Base-by-base conservation (phyloP, 2,113 vertebrate species). In the Carlito syrichta region DNA sequence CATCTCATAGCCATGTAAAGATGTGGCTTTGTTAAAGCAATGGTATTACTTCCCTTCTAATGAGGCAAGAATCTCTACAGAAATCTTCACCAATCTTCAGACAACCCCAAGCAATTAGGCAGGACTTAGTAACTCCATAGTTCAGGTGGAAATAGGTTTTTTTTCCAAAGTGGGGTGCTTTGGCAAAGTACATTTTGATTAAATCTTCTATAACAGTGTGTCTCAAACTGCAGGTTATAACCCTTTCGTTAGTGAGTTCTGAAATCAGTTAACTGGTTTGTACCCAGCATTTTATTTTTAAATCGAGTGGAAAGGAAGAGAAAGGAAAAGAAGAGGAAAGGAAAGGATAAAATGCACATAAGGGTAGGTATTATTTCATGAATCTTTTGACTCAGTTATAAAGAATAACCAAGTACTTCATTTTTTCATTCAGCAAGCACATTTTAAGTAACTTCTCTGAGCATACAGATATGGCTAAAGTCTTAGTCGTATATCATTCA, bases 211-310 rank as follows among this genome's bases (percentile, higher is more conserved):
- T 85, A 90, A 35, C 4, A 60, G 17, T 81, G 43, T 48, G 86
- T 89, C 63, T 81, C 50, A 88, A 93, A 84, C 8, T 56, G 16
- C 1, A 71, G 83, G 54, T 91, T 94, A 82, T 77, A 89, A 76
- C 6, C 22, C 56, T 91, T 52, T 89, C 60, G 74, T 89, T 86
- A 71, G 52, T 91, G 86, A 94, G 30, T 58, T 93, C 60, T 89
- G 56, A 83, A 91, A 86, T 95, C 52, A 86, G 30, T 74, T 48
- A 58, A 81, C 43, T 83, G 58, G 7, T 82, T 93, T 96, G 43
- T 83, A 89, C 71, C 30, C 22, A 40, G 43, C 13, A n/a, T 79
- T 91, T 84, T 81, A 13, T 62, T 96, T 92, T 73, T 71, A 77
- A 89, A 45, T 73, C 8, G 17, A 66, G 23, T 66, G 17, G 10